Evolutionary conservation across 1,140 invertebrate genomes (phyloP).

Genomic region (Hyles vespertilio): DNA sequence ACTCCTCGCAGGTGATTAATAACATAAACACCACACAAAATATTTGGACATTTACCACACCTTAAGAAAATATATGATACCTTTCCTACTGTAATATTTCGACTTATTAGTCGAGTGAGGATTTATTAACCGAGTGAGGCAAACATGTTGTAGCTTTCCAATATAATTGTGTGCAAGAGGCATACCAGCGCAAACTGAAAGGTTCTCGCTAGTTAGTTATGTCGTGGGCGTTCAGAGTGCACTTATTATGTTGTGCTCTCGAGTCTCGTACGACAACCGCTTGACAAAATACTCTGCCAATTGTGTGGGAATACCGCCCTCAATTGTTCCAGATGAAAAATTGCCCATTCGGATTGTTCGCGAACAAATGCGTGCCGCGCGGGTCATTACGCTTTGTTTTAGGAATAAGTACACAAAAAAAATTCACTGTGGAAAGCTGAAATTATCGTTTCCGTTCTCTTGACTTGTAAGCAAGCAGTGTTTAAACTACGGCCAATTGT

Average conservation of each 20-base stretch:
- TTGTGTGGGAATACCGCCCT: conserved; percentile 68
- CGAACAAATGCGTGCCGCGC: conserved; percentile 70
- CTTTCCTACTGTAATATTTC: too few relatives aligned
- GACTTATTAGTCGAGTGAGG: too few relatives aligned
- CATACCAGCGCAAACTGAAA: conserved; percentile 3
- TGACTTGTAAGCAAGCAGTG: conserved; percentile 42
- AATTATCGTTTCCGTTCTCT: conserved; percentile 59
- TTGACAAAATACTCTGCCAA: conserved; percentile 73
- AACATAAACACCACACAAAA: conserved; percentile 36
- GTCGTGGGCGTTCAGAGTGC: conserved; percentile 42
- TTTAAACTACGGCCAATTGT: conserved; percentile 60
- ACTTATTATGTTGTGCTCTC: conserved; percentile 51
- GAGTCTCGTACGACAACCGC: conserved; percentile 61
- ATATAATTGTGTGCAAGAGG: too few relatives aligned
- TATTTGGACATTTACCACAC: too few relatives aligned
- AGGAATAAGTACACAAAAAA: conserved; percentile 65
- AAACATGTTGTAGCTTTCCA: too few relatives aligned
- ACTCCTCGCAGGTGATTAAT: conserved; percentile 59
- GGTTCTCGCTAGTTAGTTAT: conserved; percentile 8
- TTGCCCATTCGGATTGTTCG: conserved; percentile 72
- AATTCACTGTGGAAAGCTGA: conserved; percentile 61
- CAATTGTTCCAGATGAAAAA: conserved; percentile 74
- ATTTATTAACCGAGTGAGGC: too few relatives aligned
- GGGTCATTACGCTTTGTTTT: conserved; percentile 75
- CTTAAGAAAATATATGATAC: too few relatives aligned